phyloP scores from a whole-genome alignment of 1,140 invertebrate species.

The Papilio glaucus region DNA sequence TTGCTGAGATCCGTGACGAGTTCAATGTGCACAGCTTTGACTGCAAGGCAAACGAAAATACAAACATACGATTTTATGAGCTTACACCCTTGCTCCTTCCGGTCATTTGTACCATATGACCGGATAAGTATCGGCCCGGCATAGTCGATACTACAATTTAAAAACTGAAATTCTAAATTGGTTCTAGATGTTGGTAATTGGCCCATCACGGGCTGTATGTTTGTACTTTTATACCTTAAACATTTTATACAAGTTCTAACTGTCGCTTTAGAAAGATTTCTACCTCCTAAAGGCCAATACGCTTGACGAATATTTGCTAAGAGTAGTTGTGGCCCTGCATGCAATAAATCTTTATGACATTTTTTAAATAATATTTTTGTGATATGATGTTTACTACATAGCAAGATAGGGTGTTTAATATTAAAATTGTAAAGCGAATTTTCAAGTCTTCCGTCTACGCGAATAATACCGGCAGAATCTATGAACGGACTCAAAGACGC shows the following conservation, averaged over 20 bases:
- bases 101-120: too few species aligned
- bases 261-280: constrained; percentile 36
- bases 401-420: too few species aligned
- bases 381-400: too few species aligned
- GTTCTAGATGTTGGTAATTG: background rate
- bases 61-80: background rate
- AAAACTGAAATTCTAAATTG: background rate
- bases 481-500: background rate
- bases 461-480: background rate
- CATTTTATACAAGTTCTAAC: constrained; percentile 30
- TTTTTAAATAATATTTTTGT: too few species aligned
- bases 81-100: background rate
- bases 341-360: constrained; percentile 46
- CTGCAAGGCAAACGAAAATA: constrained; percentile 4
- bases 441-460: background rate
- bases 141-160: constrained; percentile 1
- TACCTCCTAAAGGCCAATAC: too few species aligned
- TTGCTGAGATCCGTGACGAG: constrained; percentile 39
- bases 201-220: background rate
- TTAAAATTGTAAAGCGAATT: constrained; percentile 28
- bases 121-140: background rate
- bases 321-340: too few species aligned
- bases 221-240: constrained; percentile 3
- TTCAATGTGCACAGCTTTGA: too few species aligned
- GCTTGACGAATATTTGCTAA: too few species aligned